These are phyloP conservation scores for Caloenas nicobarica DNA, from an alignment of 2,113 vertebrate species.

Conservation along the genomic window DNA sequence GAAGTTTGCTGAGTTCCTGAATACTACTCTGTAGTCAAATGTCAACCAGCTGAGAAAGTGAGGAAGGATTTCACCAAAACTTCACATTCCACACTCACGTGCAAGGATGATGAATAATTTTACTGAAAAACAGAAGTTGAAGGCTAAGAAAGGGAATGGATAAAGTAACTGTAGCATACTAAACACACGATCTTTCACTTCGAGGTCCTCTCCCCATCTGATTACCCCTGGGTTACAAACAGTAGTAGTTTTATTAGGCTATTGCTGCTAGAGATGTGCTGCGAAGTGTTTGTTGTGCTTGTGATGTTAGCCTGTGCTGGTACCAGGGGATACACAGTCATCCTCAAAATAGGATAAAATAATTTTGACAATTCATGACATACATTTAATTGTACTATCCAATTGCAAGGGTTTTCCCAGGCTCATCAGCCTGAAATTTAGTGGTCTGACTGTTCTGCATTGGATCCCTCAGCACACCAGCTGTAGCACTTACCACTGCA, in stretches of 20 bases:
- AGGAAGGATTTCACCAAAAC: background rate
- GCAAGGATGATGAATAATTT: background rate
- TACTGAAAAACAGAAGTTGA: background rate
- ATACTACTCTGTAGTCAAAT: background rate
- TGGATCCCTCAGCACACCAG: constrained; percentile 21
- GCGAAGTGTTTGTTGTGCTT: background rate
- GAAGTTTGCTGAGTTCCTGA: background rate
- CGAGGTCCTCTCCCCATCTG: background rate
- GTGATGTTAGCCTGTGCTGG: background rate
- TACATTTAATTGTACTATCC: background rate
- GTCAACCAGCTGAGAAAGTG: background rate
- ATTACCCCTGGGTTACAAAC: background rate
- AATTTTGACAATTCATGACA: background rate
- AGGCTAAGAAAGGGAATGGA: background rate
- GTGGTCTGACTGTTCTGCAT: background rate
- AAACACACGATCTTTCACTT: background rate
- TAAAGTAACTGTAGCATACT: background rate
- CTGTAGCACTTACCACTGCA: constrained; percentile 28
- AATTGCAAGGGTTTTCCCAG: constrained; percentile 11
- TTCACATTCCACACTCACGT: background rate
- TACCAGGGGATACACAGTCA: background rate
- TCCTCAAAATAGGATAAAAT: background rate
- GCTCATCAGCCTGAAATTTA: constrained; percentile 17
- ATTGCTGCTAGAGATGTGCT: background rate
- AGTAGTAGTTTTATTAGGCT: background rate